Percentiles rank a stretch among this genome's conserved stretches.
phyloP scores from a whole-genome alignment of 92 coral and sea anemone genomes.

The Isaurus tuberculatus region DNA sequence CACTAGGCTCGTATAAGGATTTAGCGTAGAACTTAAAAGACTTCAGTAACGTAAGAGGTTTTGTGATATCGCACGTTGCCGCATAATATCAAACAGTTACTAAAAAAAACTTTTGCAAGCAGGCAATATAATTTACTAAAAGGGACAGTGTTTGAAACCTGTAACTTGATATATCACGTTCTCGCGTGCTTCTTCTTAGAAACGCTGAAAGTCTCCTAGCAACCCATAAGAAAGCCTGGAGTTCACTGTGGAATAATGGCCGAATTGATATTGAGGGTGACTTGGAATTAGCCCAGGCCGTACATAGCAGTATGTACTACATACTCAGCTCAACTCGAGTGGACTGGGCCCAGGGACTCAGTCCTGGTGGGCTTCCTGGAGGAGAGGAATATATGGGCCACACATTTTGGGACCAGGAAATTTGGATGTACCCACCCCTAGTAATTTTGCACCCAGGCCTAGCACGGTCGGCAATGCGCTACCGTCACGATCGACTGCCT shows the following conservation, averaged over 20 bases:
- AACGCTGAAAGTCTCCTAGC: slow-evolving; percentile 61
- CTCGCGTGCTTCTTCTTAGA: slow-evolving; percentile 28
- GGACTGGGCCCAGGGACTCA: slow-evolving; percentile 89
- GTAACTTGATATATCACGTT: neutral
- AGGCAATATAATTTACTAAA: neutral
- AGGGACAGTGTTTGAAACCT: neutral
- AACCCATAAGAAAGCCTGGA: slow-evolving; percentile 84
- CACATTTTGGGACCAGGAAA: slow-evolving; percentile 93
- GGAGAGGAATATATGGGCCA: slow-evolving; percentile 95
- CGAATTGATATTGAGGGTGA: slow-evolving; percentile 81
- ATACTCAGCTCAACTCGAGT: slow-evolving; percentile 85
- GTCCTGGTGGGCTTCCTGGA: slow-evolving; percentile 89
- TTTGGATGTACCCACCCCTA: slow-evolving; percentile 88
- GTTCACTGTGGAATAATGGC: slow-evolving; percentile 73
- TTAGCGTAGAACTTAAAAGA: no score
- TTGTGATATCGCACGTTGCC: no score
- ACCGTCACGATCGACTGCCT: slow-evolving; percentile 77
- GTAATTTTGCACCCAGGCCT: slow-evolving; percentile 80
- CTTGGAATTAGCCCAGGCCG: slow-evolving; percentile 78
- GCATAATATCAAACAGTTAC: no score
- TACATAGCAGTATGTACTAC: slow-evolving; percentile 82
- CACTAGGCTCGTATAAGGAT: no score
- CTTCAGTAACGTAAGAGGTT: no score
- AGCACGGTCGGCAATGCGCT: slow-evolving; percentile 75
- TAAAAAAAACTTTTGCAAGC: no score